A percentile compares a stretch with the other conserved stretches of the same genome.
phyloP scores from a whole-genome alignment of 2,113 vertebrate genomes.

The Pseudolaguvia tuberculata region DNA sequence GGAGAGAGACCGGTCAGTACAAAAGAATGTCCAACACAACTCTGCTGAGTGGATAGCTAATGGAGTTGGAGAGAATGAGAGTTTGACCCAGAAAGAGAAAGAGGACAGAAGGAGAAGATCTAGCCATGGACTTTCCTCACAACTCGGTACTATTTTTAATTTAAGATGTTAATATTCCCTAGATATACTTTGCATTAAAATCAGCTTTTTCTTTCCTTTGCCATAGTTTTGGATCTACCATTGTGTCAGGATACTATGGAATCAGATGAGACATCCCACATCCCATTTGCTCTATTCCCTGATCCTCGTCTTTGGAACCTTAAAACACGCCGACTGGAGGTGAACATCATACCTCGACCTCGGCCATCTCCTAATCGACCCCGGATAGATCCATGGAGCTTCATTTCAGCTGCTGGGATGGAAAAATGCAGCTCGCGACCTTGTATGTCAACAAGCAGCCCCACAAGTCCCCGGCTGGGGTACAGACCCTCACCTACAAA shows the following conservation, averaged over 20 bases:
- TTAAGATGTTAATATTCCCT: not conserved
- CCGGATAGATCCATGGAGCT: conserved; percentile 86
- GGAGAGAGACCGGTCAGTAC: conserved; percentile 53
- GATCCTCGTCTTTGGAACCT: conserved; percentile 72
- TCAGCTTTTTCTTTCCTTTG: conserved; percentile 12
- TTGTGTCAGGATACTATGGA: conserved; percentile 67
- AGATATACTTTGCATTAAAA: not conserved
- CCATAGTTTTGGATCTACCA: conserved; percentile 60
- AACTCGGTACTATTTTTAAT: conserved; percentile 57
- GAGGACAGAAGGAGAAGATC: conserved; percentile 62
- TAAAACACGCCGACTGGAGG: conserved; percentile 68
- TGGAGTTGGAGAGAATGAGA: conserved; percentile 49
- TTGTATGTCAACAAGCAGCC: conserved; percentile 48
- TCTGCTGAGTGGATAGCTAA: conserved; percentile 54
- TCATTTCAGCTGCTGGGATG: conserved; percentile 69
- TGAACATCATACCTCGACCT: conserved; percentile 77
- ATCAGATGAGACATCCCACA: conserved; percentile 53
- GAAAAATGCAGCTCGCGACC: conserved; percentile 50
- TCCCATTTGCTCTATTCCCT: conserved; percentile 58
- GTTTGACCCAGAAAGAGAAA: conserved; percentile 45
- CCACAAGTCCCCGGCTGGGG: conserved; percentile 53
- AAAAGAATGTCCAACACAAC: conserved; percentile 42
- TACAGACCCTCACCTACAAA: conserved; percentile 75
- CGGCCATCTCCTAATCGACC: conserved; percentile 78
- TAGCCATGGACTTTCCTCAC: conserved; percentile 62